Evolutionary conservation across 2,797 vertebrate species (phyloP), one percentile per base, ranked within the genome.

Genomic region (Falco cherrug): DNA sequence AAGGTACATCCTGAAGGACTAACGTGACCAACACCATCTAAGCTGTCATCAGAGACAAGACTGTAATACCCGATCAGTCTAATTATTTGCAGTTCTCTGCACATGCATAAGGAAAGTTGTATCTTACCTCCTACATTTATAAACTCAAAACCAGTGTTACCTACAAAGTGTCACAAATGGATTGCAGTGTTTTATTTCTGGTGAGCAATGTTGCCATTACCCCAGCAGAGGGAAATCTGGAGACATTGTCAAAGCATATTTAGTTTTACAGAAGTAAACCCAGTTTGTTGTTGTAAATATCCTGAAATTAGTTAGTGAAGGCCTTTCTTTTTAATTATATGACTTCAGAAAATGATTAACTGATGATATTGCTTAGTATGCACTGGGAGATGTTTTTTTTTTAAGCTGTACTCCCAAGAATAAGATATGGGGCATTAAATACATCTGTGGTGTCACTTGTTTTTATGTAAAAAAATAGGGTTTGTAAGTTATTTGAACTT

Each of bases 211-310:
- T 54, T 61, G 15, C 18, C 48, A 9, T 71, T 54, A 45, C 50
- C 45, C 88, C 93, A 95, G 88, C 65, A 97, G 97, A 95, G 88
- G 93, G 91, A 94, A 91, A 78, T 91, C 86, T 95, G 71, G 83
- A 96, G 79, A 73, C 88, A 51, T 33, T 81, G 53, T 82, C 43
- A 76, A 76, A 70, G 47, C 29, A 79, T 26, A 16, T 35, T 29
- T 57, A 77, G 25, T 74, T 95, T 87, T 69, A 78, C 35, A 64
- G 41, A 73, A 25, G 11, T 67, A 84, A 45, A 74, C 37, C 4
- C 21, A 43, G 13, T 21, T 81, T 48, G 19, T 53, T 84, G 56
- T 35, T 28, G n/a, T 57, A 57, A 75, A 61, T 56, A 35, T 10
- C 28, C 4, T 29, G 24, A 37, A 91, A 54, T 79, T 67, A 75